Evolutionary conservation across 2,797 vertebrate species (phyloP), one percentile per base, ranked within the genome.

Genomic region (Platyrinchus mystaceus): DNA sequence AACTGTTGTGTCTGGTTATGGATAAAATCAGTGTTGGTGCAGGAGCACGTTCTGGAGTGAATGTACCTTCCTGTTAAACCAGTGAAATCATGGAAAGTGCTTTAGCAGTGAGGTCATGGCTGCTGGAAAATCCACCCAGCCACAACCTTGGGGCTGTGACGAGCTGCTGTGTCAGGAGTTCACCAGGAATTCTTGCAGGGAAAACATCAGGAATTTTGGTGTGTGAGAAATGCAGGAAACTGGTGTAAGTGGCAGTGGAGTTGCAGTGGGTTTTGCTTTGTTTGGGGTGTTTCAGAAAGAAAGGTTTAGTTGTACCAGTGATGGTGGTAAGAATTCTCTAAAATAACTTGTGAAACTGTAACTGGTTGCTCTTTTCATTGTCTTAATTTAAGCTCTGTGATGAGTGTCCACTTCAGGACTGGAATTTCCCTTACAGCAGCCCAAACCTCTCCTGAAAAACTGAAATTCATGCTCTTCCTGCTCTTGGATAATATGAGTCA

Each of bases 401-500:
- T 43, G 14, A 68, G 20, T 22, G 28, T 66, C 50, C 15, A 7
- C 18, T 58, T 56, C 50, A 69, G 66, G 20, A 7, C 55, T 75
- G 43, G 49, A 49, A 30, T 58, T 77, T 23, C 49, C 12, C 49
- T 64, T 30, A 7, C 37, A 34, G 36, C 37, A 34, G 36, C 32
- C 46, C 34, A 5, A 83, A 56, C 56, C 28, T 62, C n/a, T 37
- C 27, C 24, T 69, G 46, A 63, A 87, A 69, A 95, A 20, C 26
- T 59, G 36, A 30, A 62, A 75, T 41, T 36, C 28, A 4, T 85
- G 34, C 14, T 63, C 92, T 87, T 84, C 55, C 37, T 79, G 36
- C 27, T 87, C 93, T 96, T 93, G 93, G 30, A 58, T 84, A 85
- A 82, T 74, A 27, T 82, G 50, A 93, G 32, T 74, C 80, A 73